Base-by-base conservation (phyloP, 2,113 vertebrate genomes). In the Tor tambroides region DNA sequence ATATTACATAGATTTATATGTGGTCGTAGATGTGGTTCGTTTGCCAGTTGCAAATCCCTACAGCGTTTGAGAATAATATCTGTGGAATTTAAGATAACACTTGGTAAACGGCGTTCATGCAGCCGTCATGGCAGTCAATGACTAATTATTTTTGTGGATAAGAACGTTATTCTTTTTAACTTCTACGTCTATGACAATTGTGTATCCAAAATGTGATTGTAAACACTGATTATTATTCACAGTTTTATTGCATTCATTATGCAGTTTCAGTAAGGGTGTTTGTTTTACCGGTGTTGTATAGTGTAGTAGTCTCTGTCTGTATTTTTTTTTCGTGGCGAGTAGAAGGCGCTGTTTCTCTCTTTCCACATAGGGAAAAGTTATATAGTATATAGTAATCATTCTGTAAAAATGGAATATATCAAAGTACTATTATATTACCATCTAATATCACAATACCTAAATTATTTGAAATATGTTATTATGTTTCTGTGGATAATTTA, bases 341-440 rank as follows among this genome's bases (percentile, higher is more conserved):
- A 94, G 95, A 91, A 92, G 94, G 92, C 92, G 91, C 92, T 93
- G 91, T 87, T 84, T 67, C 81, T 1, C 91, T 89, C 91, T 74
- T 32, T 11, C 88, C 87, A 88, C 85, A 59, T 83, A 23, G 32
- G 32, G 30, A 11, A 11, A 23, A 8, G 38, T 41, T 41, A 41
- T n/a, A n/a, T n/a, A n/a, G n/a, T n/a, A 41, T 41, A 41, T 41
- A 41, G 38, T 41, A 41, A 8, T 41, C 38, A 8, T 41, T 41
- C 38, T 41, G 7, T 41, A 41, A 6, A 41, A 41, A 1, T 4
- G n/a, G 38, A 41, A 41, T 10, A 46, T 46, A 11, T 49, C 46
- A 49, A 49, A 49, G 12, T 49, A 15, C 12, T 15, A 49, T 49
- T 15, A 49, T 49, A 49, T 49, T 14, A 49, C 46, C 46, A 49